These are phyloP conservation scores for Halocaridina rubra DNA, from an alignment of 2,888 invertebrate species.

Conservation along the genomic window DNA sequence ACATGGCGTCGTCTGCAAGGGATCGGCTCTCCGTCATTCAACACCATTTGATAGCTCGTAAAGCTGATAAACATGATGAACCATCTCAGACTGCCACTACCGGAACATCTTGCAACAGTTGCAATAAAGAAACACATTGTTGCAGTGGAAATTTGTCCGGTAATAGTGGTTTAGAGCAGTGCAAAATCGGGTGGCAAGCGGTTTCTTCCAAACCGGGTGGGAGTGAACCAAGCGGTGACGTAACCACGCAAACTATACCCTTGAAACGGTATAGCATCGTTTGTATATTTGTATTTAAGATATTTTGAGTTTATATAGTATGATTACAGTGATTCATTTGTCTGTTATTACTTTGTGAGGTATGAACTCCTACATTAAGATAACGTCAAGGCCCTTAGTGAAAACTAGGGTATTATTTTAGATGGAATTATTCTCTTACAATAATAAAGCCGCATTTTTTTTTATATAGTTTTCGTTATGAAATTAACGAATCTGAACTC, in stretches of 20 bases:
- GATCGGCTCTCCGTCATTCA: slow-evolving; percentile 35
- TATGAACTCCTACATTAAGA: too few species aligned
- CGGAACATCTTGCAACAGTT: not conserved
- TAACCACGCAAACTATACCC: not conserved
- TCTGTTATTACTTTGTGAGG: not conserved
- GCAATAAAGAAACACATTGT: not conserved
- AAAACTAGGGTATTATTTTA: not conserved
- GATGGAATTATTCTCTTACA: not conserved
- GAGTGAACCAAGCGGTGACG: not conserved
- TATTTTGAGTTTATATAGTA: not conserved
- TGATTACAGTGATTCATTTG: not conserved
- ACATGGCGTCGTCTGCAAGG: slow-evolving; percentile 50
- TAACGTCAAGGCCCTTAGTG: too few species aligned
- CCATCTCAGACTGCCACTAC: not conserved
- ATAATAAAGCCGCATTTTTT: not conserved
- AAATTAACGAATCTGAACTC: too few species aligned
- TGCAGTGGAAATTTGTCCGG: not conserved
- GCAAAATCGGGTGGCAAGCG: not conserved
- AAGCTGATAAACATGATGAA: not conserved
- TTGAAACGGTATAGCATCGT: not conserved
- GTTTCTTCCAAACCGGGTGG: not conserved
- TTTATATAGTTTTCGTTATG: too few species aligned
- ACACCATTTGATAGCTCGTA: not conserved
- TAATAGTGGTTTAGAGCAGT: not conserved
- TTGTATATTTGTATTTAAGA: not conserved